These are phyloP conservation scores for Falcunculus frontatus DNA, from an alignment of 2,113 vertebrate genomes.

Conservation along the genomic window DNA sequence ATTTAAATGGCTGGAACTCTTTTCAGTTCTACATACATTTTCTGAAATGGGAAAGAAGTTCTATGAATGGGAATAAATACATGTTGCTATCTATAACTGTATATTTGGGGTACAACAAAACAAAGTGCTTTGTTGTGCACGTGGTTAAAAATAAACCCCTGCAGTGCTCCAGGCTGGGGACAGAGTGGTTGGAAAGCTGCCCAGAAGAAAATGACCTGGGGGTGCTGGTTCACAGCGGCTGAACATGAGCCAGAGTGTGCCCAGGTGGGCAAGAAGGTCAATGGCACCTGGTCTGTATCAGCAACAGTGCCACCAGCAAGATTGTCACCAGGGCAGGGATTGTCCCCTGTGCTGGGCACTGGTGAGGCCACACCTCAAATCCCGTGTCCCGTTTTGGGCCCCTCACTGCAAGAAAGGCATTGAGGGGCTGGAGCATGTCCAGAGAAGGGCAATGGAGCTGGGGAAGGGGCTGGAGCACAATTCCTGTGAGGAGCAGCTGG, in stretches of 20 bases:
- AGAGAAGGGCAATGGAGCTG: fast-evolving
- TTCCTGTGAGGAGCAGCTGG: not conserved
- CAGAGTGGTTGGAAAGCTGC: not conserved
- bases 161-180: not conserved
- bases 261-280: not conserved
- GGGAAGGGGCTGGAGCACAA: not conserved
- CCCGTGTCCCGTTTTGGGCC: fast-evolving
- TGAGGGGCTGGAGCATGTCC: fast-evolving
- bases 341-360: not conserved
- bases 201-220: not conserved
- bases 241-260: not conserved
- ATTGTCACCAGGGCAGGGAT: fast-evolving
- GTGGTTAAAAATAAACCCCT: not conserved
- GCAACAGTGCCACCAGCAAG: not conserved
- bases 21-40: not conserved
- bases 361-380: too few relatives aligned
- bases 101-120: not conserved
- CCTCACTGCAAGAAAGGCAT: not conserved
- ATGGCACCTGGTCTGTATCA: not conserved
- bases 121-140: not conserved
- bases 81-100: not conserved
- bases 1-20: not conserved
- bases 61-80: not conserved
- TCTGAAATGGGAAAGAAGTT: not conserved
- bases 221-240: not conserved